Base-by-base conservation (phyloP, 2,888 invertebrate genomes). In the Pterostichus niger region DNA sequence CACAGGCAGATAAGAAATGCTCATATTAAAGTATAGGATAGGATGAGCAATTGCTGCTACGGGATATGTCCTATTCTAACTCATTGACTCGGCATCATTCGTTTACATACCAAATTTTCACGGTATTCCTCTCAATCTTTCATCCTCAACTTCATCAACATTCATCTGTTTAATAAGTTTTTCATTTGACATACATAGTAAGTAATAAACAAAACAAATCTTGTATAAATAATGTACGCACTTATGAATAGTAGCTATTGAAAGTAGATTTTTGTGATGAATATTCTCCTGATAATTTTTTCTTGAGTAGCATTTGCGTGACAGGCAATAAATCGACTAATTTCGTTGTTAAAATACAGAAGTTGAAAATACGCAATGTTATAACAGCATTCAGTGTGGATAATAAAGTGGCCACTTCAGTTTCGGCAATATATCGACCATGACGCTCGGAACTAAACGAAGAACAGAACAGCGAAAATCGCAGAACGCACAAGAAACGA, bases 361-460 rank as follows among this genome's bases (percentile, higher is more conserved):
- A 71, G 44, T 71, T 71, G 44, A 71, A 71, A 71, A 71, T 71
- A 71, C 68, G 68, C 40, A 44, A 71, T 71, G 68, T 71, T 71
- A 71, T 71, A 71, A 71, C 68, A 44, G 68, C 75, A 75, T 75
- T 75, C 75, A 75, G 49, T 52, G 49, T 44, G 40, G 78, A 78
- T 78, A 78, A 78, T 78, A 78, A 78, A 78, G 78, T 78, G 78
- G 10, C 59, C 78, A 78, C 78, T 78, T 78, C 59, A 78, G 78
- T 78, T 78, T 59, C 44, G 40, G 52, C 78, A 61, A 78, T 78
- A 78, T 78, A 78, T 78, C 78, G 78, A 78, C 54, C 52, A 56
- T 33, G 78, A 52, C 49, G 24, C n/a, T 49, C 52, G 31, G 15
- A 17, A 52, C 52, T 73, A 73, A 73, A 73, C 75, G 75, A 75